Evolutionary conservation across 2,888 invertebrate genomes (phyloP), one percentile per base, ranked within the genome.

Genomic region (Blastobasis adustella): DNA sequence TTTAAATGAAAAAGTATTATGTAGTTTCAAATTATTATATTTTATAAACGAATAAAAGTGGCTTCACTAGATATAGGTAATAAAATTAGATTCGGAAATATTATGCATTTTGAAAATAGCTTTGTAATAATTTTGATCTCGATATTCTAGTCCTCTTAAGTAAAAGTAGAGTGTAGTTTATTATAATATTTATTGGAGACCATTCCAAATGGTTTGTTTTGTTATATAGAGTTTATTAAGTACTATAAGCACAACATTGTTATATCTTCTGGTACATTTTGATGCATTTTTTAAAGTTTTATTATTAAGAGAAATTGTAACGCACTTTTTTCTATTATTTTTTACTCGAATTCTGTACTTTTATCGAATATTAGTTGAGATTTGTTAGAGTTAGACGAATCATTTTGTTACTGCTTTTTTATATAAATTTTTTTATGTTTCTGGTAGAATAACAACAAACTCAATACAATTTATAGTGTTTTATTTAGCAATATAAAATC

Each of bases 221-320:
- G 71, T 69, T 77, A 73, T 71, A 60, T 55, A 76, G 70, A 79
- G 75, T 79, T 67, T 74, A 71, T 49, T 44, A 37, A n/a, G 23
- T 23, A 23, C 23, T 23, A 23, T 23, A 23, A 23, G 41, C 41
- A 41, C 41, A 41, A 7, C 7, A 8, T 41, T 41, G 8, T 41
- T 8, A 9, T 41, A 7, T 41, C 7, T 41, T 41, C 7, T 8
- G 9, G 41, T 41, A 9, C 9, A 41, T 41, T 23, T 8, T 41
- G 41, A 41, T 41, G 8, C 8, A 44, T 52, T 51, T 43, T 43
- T 47, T 54, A 55, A 54, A 52, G 54, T 56, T 57, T 47, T 45
- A 55, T 2, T 23, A 23, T 23, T 46, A 55, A 45, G 48, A 42
- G 50, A 45, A 51, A 6, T 10, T 43, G 44, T 47, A 42, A 40